phyloP scores from a whole-genome alignment of 2,797 vertebrate species.

The Florisuga fusca region DNA sequence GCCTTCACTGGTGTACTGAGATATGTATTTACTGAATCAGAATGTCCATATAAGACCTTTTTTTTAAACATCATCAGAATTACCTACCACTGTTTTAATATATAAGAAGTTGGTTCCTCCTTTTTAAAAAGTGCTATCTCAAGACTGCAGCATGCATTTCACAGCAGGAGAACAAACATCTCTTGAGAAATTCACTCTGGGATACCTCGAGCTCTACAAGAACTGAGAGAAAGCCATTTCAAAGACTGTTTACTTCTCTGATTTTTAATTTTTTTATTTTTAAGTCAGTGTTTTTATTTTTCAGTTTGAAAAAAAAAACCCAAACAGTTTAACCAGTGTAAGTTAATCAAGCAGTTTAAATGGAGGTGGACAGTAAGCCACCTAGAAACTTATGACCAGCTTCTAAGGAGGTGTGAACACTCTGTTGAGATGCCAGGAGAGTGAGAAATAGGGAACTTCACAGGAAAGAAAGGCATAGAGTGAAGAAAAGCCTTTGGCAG shows the following conservation, averaged over 20 bases:
- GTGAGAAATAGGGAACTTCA: neutral
- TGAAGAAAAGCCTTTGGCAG: neutral
- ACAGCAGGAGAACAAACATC: neutral
- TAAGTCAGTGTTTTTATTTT: neutral
- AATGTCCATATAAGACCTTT: neutral
- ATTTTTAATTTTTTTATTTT: neutral
- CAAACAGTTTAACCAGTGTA: neutral
- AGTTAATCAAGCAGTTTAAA: neutral
- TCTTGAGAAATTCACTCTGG: neutral
- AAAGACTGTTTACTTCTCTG: neutral
- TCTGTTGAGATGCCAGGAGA: neutral
- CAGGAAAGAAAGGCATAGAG: neutral
- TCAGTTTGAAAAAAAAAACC: neutral
- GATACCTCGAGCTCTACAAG: neutral
- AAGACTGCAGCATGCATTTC: constrained; percentile 3
- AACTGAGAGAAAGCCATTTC: neutral
- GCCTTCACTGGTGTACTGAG: neutral
- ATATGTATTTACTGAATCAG: neutral
- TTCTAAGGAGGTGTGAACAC: neutral
- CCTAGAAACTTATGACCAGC: neutral
- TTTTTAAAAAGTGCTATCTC: neutral
- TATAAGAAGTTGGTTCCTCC: neutral
- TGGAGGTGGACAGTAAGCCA: neutral
- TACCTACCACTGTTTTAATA: neutral
- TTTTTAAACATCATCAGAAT: neutral